Conservation (phyloP, 2,888 invertebrate genomes). For the Orthosia incerta region DNA sequence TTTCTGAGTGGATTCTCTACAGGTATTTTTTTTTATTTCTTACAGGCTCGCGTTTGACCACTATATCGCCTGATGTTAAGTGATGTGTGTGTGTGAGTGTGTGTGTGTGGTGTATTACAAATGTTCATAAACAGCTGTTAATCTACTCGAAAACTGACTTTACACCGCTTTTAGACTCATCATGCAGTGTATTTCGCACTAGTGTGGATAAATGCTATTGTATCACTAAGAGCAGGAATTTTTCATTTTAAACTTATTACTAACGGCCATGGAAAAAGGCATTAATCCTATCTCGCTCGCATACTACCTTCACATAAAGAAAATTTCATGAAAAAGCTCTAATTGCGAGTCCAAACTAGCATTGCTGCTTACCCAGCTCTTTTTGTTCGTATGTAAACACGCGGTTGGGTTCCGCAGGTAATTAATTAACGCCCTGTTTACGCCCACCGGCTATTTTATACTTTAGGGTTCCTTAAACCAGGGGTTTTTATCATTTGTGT, state of each 20-base stretch:
- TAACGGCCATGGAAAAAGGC: background rate
- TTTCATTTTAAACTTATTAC: background rate
- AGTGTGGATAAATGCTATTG: too few species aligned
- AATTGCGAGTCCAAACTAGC: slow-evolving; percentile 48
- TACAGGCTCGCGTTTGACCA: too few species aligned
- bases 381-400: slow-evolving; percentile 70
- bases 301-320: slow-evolving; percentile 7
- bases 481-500: slow-evolving; percentile 57
- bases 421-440: slow-evolving; percentile 70
- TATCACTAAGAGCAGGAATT: background rate
- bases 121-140: too few species aligned
- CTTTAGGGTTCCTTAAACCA: slow-evolving; percentile 60
- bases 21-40: too few species aligned
- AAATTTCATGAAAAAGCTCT: slow-evolving; percentile 32
- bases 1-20: too few species aligned
- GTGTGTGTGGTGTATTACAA: too few species aligned
- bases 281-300: background rate
- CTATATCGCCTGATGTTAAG: too few species aligned
- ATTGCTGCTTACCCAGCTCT: slow-evolving; percentile 42
- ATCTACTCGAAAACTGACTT: too few species aligned
- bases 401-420: slow-evolving; percentile 63
- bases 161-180: too few species aligned
- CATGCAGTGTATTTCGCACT: too few species aligned
- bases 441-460: slow-evolving; percentile 66
- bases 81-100: too few species aligned